Evolutionary conservation across 2,888 invertebrate species (phyloP), one percentile per base, ranked within the genome.

Genomic region (Conchocele bisecta): DNA sequence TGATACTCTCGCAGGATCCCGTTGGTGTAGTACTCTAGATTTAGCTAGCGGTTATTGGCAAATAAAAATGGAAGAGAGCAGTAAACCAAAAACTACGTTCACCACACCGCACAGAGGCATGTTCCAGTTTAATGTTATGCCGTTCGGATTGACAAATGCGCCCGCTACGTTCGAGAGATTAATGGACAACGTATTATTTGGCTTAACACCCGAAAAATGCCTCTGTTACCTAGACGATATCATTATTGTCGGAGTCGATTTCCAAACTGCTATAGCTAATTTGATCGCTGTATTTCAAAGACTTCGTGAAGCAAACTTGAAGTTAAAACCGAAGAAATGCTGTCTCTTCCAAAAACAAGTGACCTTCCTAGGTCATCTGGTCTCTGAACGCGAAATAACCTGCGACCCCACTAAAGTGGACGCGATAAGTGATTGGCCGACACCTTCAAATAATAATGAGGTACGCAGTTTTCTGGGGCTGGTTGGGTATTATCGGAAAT

Each of bases 181-280:
- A 48, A 48, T 48, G 4, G 48, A 48, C 15, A 3, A 17, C n/a
- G 26, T 24, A n/a, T 15, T 48, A 13, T 28, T n/a, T 0, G 13
- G 22, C 2, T 37, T 64, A 2, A 17, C 17, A n/a, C 57, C 56
- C 56, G 28, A 56, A 48, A 56, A 44, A 35, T 57, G 57, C 37
- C 13, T 65, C 4, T 64, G 64, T 22, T 63, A 54, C 37, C 35
- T 64, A 26, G 64, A 64, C 26, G 64, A 64, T 26, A 39, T 56
- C 1, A 64, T 64, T n/a, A 48, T 56, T 22, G 28, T 65, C 35
- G 57, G 64, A 2, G 31, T 26, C 24, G 44, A 42, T 28, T 57
- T 65, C 26, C 0, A 56, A 22, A 46, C 46, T 22, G 28, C 46
- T 28, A 35, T 63, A 50, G 29, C 42, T 35, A 61, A 51, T 31